Percentiles rank a stretch among this genome's conserved stretches.
These are phyloP conservation scores for Neocrepidodera transversa DNA, from an alignment of 2,888 invertebrate species.

Conservation along the genomic window DNA sequence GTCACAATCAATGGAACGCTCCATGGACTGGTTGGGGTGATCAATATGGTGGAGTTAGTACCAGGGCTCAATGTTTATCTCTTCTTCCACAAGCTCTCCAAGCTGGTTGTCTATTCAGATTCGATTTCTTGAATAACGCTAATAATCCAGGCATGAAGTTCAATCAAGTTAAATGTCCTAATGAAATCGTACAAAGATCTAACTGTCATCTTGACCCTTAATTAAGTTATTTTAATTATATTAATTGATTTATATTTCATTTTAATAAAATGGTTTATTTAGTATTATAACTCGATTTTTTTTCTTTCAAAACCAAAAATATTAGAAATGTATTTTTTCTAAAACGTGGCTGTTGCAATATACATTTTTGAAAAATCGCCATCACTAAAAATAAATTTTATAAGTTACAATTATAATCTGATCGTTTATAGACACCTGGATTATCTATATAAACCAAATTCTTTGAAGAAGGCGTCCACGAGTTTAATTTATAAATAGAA, in stretches of 20 bases:
- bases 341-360: too few species aligned
- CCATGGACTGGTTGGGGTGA: conserved; percentile 38
- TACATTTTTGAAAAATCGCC: too few species aligned
- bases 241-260: too few species aligned
- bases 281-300: too few species aligned
- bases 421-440: too few species aligned
- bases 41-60: conserved; percentile 42
- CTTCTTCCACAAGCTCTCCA: conserved; percentile 31
- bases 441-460: too few species aligned
- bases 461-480: too few species aligned
- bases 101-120: conserved; percentile 36
- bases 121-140: conserved; percentile 37
- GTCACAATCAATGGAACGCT: conserved; percentile 40
- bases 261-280: too few species aligned
- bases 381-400: too few species aligned
- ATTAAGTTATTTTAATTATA: too few species aligned
- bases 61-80: conserved; percentile 28
- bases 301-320: background rate
- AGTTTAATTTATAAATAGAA: too few species aligned
- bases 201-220: background rate
- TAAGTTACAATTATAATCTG: too few species aligned
- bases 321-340: background rate
- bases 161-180: conserved; percentile 37
- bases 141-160: conserved; percentile 35
- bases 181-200: conserved; percentile 23